These are phyloP conservation scores for Plutella xylostella DNA, from an alignment of 2,888 invertebrate genomes.

Conservation along the genomic window DNA sequence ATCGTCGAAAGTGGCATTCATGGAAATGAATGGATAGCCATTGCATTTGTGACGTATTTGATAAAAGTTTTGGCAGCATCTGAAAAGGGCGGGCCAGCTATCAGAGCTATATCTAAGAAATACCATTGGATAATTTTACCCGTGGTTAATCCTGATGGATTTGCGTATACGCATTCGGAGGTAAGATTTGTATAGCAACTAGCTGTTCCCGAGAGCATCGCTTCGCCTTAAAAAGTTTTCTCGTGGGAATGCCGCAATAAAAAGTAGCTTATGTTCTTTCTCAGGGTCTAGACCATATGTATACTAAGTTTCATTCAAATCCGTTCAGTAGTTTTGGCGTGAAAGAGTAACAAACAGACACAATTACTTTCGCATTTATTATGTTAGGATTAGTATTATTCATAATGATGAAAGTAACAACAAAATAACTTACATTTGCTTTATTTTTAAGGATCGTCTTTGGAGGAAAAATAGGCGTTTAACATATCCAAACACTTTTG, in stretches of 20 bases:
- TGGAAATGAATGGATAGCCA: slow-evolving; percentile 80
- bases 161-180: slow-evolving; percentile 44
- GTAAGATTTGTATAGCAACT: slow-evolving; percentile 17
- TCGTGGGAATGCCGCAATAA: too few relatives aligned
- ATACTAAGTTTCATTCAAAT: too few relatives aligned
- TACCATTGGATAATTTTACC: slow-evolving; percentile 49
- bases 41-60: slow-evolving; percentile 72
- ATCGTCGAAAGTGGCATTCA: slow-evolving; percentile 74
- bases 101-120: neutral
- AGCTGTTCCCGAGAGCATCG: neutral
- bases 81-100: neutral
- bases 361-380: neutral
- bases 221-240: neutral
- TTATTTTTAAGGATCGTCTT: slow-evolving; percentile 65
- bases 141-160: slow-evolving; percentile 81
- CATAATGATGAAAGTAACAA: neutral
- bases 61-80: neutral
- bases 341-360: too few relatives aligned
- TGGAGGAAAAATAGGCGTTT: slow-evolving; percentile 73
- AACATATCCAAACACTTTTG: slow-evolving; percentile 33
- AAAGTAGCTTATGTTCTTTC: too few relatives aligned
- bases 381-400: neutral
- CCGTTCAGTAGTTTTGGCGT: too few relatives aligned
- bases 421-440: slow-evolving; percentile 3
- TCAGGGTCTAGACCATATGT: too few relatives aligned